These are phyloP conservation scores for Myripristis jacobus DNA, from an alignment of 2,797 vertebrate genomes.

Conservation along the genomic window DNA sequence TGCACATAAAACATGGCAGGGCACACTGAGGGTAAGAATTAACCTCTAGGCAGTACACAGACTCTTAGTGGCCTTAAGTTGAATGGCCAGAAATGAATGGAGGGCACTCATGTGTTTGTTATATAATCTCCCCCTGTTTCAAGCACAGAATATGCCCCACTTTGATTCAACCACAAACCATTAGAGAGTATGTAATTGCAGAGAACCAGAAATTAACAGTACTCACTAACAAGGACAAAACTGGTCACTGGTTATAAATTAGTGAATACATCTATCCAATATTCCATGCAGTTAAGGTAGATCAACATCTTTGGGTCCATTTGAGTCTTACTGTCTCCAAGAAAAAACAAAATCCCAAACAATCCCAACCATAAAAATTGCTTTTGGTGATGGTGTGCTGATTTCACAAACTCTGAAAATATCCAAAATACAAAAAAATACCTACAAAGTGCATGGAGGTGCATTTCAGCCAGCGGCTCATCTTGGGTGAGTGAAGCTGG, in stretches of 20 bases:
- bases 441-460: constrained; percentile 91
- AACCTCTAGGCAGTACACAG: constrained; percentile 14
- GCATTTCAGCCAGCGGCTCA: constrained; percentile 95
- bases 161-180: not conserved
- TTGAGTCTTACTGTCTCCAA: not conserved
- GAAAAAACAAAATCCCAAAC: constrained; percentile 4
- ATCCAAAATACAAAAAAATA: constrained; percentile 76
- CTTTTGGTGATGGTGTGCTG: not conserved
- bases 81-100: constrained; percentile 1
- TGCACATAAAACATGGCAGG: constrained; percentile 53
- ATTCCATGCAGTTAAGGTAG: not conserved
- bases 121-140: not conserved
- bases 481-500: constrained; percentile 82
- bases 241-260: not conserved
- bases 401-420: constrained; percentile 4
- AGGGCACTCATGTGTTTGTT: not conserved
- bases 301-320: not conserved
- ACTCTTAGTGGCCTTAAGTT: constrained; percentile 4
- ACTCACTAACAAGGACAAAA: not conserved
- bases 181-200: not conserved
- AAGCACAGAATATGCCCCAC: not conserved
- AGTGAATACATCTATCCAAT: not conserved
- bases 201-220: not conserved
- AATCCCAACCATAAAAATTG: not conserved
- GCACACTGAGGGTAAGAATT: constrained; percentile 6